phyloP scores from a whole-genome alignment of 2,888 invertebrate species.

The Drosophila nr. fundita region DNA sequence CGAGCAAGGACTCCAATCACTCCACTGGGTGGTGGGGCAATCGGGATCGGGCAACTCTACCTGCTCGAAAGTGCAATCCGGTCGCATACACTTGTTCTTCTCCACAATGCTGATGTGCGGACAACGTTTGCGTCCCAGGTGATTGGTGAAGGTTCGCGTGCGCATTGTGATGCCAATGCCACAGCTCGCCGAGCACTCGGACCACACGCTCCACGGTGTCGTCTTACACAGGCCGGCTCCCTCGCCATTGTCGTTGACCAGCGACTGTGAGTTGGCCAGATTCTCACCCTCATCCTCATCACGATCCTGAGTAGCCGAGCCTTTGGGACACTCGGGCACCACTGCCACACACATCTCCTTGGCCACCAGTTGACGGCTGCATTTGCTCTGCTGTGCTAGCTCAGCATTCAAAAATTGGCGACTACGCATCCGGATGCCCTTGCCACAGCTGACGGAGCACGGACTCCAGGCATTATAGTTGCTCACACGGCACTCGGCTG shows the following conservation, averaged over 20 bases:
- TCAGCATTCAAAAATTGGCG: constrained; percentile 89
- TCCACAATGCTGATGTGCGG: constrained; percentile 91
- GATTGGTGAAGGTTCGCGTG: constrained; percentile 90
- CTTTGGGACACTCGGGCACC: constrained; percentile 88
- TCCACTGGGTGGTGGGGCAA: constrained; percentile 94
- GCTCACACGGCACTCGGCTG: constrained; percentile 92
- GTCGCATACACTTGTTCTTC: constrained; percentile 90
- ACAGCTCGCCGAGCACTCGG: constrained; percentile 94
- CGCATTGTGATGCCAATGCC: constrained; percentile 92
- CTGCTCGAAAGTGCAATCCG: constrained; percentile 87
- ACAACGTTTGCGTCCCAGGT: constrained; percentile 92
- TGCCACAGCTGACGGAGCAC: constrained; percentile 95
- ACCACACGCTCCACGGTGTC: constrained; percentile 85
- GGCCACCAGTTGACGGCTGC: constrained; percentile 90
- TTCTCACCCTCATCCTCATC: constrained; percentile 85
- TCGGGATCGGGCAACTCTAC: constrained; percentile 85
- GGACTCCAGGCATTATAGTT: constrained; percentile 91
- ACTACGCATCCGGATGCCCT: constrained; percentile 92
- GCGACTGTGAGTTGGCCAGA: constrained; percentile 79
- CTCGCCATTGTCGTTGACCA: constrained; percentile 83
- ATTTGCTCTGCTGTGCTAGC: constrained; percentile 90
- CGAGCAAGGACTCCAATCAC: constrained; percentile 96
- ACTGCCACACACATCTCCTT: constrained; percentile 96
- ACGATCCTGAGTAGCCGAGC: constrained; percentile 86
- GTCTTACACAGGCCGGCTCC: constrained; percentile 84